These are phyloP conservation scores for Eupeodes corollae DNA, from an alignment of 1,140 invertebrate genomes.

Conservation along the genomic window DNA sequence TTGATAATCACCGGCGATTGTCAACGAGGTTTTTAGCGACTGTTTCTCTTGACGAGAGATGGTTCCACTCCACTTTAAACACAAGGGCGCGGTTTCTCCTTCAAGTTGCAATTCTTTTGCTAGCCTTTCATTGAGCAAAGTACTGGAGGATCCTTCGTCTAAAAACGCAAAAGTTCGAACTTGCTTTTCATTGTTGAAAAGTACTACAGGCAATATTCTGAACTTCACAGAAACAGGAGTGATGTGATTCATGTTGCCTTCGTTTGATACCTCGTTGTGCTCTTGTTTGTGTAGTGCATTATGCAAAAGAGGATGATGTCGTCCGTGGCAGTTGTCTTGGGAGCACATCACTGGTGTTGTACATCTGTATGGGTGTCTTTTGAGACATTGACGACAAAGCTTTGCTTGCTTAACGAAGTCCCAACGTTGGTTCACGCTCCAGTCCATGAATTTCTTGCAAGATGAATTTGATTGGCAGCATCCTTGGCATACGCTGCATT, in stretches of 20 bases:
- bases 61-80: slow-evolving; percentile 1
- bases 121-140: slow-evolving; percentile 1
- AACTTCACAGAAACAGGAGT: too few species aligned
- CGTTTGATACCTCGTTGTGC: too few species aligned
- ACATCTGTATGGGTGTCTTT: too few species aligned
- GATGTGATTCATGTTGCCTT: too few species aligned
- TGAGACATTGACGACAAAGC: too few species aligned
- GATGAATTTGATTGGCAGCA: too few species aligned
- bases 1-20: neutral
- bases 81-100: neutral
- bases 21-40: neutral
- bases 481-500: too few species aligned
- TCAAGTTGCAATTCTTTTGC: neutral
- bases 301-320: neutral
- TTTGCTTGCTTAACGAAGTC: too few species aligned
- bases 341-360: neutral
- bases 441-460: too few species aligned
- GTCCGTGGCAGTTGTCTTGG: neutral
- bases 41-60: neutral
- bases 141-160: slow-evolving; percentile 4
- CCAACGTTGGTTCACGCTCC: too few species aligned
- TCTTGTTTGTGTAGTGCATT: neutral
- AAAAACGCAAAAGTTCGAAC: slow-evolving; percentile 1
- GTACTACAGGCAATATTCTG: slow-evolving; percentile 3
- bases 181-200: neutral